Evolutionary conservation across 2,888 invertebrate genomes (phyloP), one percentile per base, ranked within the genome.

Genomic region (Caenorhabditis sinica): DNA sequence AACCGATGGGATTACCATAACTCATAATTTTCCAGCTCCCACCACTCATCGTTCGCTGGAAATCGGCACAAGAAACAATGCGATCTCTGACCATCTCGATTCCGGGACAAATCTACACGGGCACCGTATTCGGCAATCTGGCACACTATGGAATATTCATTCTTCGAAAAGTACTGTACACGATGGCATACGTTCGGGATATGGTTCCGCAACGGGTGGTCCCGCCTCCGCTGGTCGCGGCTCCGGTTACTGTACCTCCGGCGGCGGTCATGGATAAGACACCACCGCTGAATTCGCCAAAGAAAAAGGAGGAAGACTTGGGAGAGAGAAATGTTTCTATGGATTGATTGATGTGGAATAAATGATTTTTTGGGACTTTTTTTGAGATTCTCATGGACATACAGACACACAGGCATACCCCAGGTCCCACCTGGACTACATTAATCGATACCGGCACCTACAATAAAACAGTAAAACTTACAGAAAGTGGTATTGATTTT

Each of bases 151-250:
- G 77, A 28, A 71, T 79, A 15, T 53, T 63, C 15, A 23, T 79
- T 11, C 25, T 63, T 11, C 61, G 77, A 9, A 49, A 79, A 45
- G 23, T 79, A 0, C 63, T 79, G 3, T 79, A 63, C 23, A 61
- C 51, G 4, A 61, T 69, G 61, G 77, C 77, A 25, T 79, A 71
- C 71, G 71, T 51, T 53, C 17, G 71, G 5, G 77, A 79, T 23
- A 6, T 79, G 51, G 11, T 79, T 17, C 65, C 76, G 58, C 25
- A 23, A 28, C 25, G 49, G 20, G 49, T 20, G 20, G 45, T 17
- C 4, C 17, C 15, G 15, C 45, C 11, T 4, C 45, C 9, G n/a
- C 15, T 45, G 45, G n/a, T n/a, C n/a, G n/a, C n/a, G n/a, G n/a
- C n/a, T n/a, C n/a, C 2, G 40, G n/a, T 45, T 45, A n/a, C 45